phyloP scores from a whole-genome alignment of 2,888 invertebrate species.

The Pycnomerus fuliginosus region DNA sequence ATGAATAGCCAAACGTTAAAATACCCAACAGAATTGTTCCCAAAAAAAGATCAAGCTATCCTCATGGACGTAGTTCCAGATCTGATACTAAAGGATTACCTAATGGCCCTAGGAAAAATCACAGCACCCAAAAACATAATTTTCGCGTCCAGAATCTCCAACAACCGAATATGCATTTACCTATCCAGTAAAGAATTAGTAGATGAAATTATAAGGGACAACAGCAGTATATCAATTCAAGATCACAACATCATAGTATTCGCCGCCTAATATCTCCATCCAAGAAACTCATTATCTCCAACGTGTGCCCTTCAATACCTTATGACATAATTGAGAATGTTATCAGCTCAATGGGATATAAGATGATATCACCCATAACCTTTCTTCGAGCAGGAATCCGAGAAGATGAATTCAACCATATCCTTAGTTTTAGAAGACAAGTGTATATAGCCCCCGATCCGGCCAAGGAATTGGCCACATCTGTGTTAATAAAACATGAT shows the following conservation, averaged over 20 bases:
- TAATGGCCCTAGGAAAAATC: neutral
- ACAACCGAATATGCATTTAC: neutral
- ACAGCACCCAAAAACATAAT: too few relatives aligned
- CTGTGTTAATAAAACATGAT: too few relatives aligned
- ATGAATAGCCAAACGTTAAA: too few relatives aligned
- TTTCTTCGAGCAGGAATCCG: neutral
- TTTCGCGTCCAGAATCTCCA: too few relatives aligned
- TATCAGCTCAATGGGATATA: neutral
- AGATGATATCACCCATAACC: neutral
- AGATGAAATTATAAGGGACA: neutral
- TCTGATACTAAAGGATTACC: neutral
- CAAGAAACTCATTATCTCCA: neutral
- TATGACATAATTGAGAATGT: too few relatives aligned
- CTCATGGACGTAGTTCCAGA: neutral
- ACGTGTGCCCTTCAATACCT: neutral
- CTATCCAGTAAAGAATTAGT: neutral
- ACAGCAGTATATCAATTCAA: neutral
- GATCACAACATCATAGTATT: neutral
- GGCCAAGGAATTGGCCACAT: too few relatives aligned
- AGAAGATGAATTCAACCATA: neutral
- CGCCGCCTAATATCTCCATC: neutral
- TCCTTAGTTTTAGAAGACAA: too few relatives aligned
- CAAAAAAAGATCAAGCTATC: neutral
- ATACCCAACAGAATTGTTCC: too few relatives aligned
- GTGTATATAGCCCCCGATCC: too few relatives aligned